These are phyloP conservation scores for Alligator mississippiensis DNA, from an alignment of 2,113 vertebrate genomes.

Conservation along the genomic window DNA sequence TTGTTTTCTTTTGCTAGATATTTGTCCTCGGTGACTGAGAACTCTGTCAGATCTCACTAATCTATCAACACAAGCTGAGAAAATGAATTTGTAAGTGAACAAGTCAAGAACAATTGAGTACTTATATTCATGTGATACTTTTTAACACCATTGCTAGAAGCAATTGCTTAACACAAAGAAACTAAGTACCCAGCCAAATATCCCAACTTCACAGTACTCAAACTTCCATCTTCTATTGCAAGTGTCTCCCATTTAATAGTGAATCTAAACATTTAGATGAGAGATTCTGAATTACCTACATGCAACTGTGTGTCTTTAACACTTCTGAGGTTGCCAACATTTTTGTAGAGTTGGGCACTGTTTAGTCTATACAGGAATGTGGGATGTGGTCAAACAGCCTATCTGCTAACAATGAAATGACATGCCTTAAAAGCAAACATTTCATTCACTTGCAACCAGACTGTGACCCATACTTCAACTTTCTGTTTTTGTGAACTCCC, in stretches of 20 bases:
- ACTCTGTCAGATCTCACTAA: neutral
- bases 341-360: neutral
- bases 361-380: neutral
- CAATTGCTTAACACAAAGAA: neutral
- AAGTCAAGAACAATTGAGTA: neutral
- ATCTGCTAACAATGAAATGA: neutral
- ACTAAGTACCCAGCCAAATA: neutral
- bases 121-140: neutral
- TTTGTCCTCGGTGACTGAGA: neutral
- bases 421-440: neutral
- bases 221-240: neutral
- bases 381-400: neutral
- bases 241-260: neutral
- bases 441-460: neutral
- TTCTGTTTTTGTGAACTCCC: neutral
- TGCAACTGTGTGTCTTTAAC: fast-evolving
- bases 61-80: neutral
- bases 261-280: neutral
- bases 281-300: neutral
- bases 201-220: neutral
- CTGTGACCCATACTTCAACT: neutral
- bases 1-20: neutral
- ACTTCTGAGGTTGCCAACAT: neutral
- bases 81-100: neutral
- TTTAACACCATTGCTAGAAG: neutral